Percentiles rank a stretch among this genome's conserved stretches.
Conservation (phyloP, 2,113 vertebrate genomes). For the Cranoglanis bouderius region DNA sequence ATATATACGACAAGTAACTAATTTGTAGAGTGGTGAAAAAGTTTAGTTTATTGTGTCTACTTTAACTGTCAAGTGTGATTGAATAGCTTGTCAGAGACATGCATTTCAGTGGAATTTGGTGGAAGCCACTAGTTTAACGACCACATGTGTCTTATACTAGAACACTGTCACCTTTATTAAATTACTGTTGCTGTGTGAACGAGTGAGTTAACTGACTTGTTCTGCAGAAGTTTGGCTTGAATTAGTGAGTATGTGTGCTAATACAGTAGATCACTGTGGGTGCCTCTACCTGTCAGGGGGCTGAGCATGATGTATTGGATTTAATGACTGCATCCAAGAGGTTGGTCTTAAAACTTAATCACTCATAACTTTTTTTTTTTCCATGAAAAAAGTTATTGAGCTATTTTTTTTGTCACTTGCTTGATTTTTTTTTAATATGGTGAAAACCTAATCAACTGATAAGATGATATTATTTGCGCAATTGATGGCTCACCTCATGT, state of each 20-base stretch:
- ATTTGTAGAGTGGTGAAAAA: background rate
- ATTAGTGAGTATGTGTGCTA: constrained; percentile 8
- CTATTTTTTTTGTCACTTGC: background rate
- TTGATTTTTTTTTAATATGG: background rate
- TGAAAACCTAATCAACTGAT: background rate
- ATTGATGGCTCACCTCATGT: background rate
- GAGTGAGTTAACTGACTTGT: constrained; percentile 3
- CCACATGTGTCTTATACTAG: constrained; percentile 16
- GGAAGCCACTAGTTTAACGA: constrained; percentile 12
- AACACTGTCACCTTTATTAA: constrained; percentile 38
- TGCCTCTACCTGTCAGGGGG: constrained; percentile 4
- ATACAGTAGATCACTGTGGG: background rate
- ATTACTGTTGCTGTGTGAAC: background rate
- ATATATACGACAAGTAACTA: background rate
- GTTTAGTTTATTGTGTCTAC: background rate
- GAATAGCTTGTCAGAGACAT: constrained; percentile 30
- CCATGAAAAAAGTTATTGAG: background rate
- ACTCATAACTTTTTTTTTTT: background rate
- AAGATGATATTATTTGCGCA: background rate
- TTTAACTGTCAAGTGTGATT: constrained; percentile 43
- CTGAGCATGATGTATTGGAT: background rate
- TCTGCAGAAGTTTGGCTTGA: background rate
- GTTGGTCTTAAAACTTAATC: background rate
- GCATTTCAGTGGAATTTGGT: constrained; percentile 12
- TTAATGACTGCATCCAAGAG: background rate